Conservation (phyloP, 2,888 invertebrate species). For the Oscheius sp. region DNA sequence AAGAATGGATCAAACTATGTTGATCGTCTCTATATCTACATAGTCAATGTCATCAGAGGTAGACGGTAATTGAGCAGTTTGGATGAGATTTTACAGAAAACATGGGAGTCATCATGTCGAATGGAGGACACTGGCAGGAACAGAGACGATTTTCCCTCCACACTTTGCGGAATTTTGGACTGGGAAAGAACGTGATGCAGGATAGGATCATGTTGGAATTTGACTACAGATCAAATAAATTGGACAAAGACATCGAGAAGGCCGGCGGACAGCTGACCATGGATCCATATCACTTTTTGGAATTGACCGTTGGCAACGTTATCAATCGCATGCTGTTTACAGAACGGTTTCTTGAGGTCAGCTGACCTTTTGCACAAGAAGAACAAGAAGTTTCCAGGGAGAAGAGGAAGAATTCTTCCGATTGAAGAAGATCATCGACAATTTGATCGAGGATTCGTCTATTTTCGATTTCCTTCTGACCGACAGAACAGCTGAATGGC, state of each 20-base stretch:
- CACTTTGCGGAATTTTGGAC: constrained; percentile 33
- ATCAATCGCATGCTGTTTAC: constrained; percentile 35
- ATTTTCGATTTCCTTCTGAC: constrained; percentile 7
- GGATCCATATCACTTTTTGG: constrained; percentile 14
- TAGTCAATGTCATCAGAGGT: constrained; percentile 4
- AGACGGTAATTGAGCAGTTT: too few species aligned
- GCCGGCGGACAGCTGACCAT: constrained; percentile 14
- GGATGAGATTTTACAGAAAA: constrained; percentile 5
- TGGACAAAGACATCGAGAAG: constrained; percentile 23
- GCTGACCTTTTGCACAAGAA: neutral
- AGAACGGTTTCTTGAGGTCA: constrained; percentile 34
- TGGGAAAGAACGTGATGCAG: constrained; percentile 36
- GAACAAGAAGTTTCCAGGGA: neutral
- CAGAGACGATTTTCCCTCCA: constrained; percentile 30
- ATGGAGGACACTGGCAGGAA: constrained; percentile 21
- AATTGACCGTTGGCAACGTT: constrained; percentile 34
- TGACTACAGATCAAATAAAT: constrained; percentile 5
- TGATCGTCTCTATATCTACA: neutral
- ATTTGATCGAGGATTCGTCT: neutral
- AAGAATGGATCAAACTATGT: constrained; percentile 17
- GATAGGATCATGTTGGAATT: constrained; percentile 30
- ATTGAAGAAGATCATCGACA: constrained; percentile 19
- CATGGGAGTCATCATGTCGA: constrained; percentile 23
- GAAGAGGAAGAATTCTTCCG: constrained; percentile 24
- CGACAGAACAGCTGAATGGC: neutral